These are phyloP conservation scores for Emydoidea blandingii DNA, from an alignment of 2,797 vertebrate species.

Conservation along the genomic window DNA sequence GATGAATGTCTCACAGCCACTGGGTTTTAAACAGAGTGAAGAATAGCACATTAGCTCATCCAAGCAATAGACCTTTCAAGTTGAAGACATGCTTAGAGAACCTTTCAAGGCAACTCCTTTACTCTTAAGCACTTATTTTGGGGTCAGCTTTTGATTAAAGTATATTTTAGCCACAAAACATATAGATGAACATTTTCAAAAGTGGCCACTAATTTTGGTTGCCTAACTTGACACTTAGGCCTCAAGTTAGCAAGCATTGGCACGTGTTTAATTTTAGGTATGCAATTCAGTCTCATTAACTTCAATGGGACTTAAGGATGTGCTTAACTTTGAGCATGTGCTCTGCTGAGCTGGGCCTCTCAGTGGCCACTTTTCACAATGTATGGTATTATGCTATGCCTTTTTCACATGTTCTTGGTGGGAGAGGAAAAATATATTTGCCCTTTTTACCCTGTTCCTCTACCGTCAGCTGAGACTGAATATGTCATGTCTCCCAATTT, in stretches of 20 bases:
- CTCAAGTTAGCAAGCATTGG: background rate
- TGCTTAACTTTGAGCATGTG: background rate
- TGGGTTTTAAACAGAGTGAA: conserved; percentile 18
- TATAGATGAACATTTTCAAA: background rate
- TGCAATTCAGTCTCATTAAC: background rate
- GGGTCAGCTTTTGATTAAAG: background rate
- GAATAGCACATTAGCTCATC: background rate
- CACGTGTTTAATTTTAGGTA: background rate
- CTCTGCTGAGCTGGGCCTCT: background rate
- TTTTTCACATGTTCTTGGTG: background rate
- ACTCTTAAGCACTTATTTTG: conserved; percentile 4
- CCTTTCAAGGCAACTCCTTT: background rate
- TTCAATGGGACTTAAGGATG: background rate
- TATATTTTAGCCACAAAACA: background rate
- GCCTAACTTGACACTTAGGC: background rate
- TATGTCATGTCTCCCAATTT: background rate
- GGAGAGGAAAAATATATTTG: background rate
- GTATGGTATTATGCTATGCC: background rate
- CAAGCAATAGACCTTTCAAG: background rate
- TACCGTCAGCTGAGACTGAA: background rate
- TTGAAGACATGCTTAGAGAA: background rate
- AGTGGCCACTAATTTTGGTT: background rate
- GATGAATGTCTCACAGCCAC: background rate
- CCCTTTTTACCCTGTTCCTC: background rate
- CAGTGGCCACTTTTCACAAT: background rate